Percentiles rank a stretch among this genome's conserved stretches.
These are phyloP conservation scores for Eucera pruinosa DNA, from an alignment of 2,888 invertebrate genomes.

Conservation along the genomic window DNA sequence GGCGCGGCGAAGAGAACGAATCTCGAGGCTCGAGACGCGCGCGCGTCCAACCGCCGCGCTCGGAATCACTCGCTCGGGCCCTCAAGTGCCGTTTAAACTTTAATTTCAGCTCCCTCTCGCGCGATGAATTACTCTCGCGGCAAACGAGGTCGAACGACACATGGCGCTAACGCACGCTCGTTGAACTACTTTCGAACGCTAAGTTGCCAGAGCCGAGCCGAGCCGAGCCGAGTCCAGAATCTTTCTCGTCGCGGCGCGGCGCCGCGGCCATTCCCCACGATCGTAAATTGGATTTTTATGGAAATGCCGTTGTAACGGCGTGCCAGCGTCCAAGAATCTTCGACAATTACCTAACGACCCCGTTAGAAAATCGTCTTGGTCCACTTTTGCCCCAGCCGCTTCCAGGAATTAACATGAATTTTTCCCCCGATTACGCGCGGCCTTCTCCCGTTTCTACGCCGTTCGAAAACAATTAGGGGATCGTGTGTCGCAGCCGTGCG, in stretches of 20 bases:
- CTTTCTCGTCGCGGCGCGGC: conserved; percentile 12
- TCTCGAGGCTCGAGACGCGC: not conserved
- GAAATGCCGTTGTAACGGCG: conserved; percentile 48
- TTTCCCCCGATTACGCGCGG: not conserved
- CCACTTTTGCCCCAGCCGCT: conserved; percentile 36
- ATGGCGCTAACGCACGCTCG: conserved; percentile 64
- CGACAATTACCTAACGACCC: conserved; percentile 46
- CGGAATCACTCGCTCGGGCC: conserved; percentile 50
- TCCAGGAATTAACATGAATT: conserved; percentile 6
- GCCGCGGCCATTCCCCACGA: conserved; percentile 18
- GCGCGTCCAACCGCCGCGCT: conserved; percentile 33
- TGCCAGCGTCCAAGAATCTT: conserved; percentile 25
- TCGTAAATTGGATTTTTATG: conserved; percentile 56
- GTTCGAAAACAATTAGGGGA: too few relatives aligned
- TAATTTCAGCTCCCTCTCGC: conserved; percentile 58
- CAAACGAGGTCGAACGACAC: conserved; percentile 69
- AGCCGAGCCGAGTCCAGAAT: conserved; percentile 27
- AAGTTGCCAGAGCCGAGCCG: conserved; percentile 15
- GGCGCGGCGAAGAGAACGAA: too few relatives aligned
- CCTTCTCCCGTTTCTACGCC: too few relatives aligned
- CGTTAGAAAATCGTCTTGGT: conserved; percentile 51
- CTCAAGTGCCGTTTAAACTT: conserved; percentile 64
- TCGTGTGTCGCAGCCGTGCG: too few relatives aligned
- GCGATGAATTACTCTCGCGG: conserved; percentile 60
- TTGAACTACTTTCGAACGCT: conserved; percentile 69